Evolutionary conservation across 2,797 vertebrate genomes (phyloP), one percentile per base, ranked within the genome.

Genomic region (Spatula versicolor): DNA sequence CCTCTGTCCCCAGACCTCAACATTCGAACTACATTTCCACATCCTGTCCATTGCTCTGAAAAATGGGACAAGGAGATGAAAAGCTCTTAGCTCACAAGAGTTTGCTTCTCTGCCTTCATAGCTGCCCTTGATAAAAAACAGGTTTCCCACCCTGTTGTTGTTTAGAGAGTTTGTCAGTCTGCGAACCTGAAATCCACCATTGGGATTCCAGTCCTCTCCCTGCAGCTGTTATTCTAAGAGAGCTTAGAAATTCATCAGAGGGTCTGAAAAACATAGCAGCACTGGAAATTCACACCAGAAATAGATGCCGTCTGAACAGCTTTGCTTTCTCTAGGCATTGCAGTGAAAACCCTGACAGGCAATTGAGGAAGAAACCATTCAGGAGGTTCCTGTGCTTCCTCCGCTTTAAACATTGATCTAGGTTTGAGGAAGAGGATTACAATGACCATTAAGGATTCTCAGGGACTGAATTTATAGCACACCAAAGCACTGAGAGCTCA

Each of bases 261-360:
- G 45, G 60, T 93, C 92, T 92, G 91, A 95, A 96, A 97, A 95
- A 91, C 43, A 93, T 43, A 96, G 94, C 74, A 95, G 92, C 37
- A 80, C 60, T 48, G 60, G 88, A 68, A 97, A 96, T 92, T 95
- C 94, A 93, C 11, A 54, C 71, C 78, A 96, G 88, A 96, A 97
- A 96, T 78, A 89, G 86, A 79, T 67, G 59, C 68, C 3, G 10
- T 52, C 83, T 94, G 86, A 97, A 90, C 67, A 59, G 59, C 81
- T 86, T 96, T 89, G 66, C 82, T 95, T 82, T 96, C 96, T 93
- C 90, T 82, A 78, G 84, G 85, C 66, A 91, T 86, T 92, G 77
- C 93, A 89, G 72, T 52, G 59, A 92, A 96, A 96, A 93, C 64
- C 86, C 62, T 86, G 73, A 95, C 91, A 93, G 35, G 37, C 46